These are phyloP conservation scores for Brachyalestes nurse DNA, from an alignment of 2,797 vertebrate genomes.

Conservation along the genomic window DNA sequence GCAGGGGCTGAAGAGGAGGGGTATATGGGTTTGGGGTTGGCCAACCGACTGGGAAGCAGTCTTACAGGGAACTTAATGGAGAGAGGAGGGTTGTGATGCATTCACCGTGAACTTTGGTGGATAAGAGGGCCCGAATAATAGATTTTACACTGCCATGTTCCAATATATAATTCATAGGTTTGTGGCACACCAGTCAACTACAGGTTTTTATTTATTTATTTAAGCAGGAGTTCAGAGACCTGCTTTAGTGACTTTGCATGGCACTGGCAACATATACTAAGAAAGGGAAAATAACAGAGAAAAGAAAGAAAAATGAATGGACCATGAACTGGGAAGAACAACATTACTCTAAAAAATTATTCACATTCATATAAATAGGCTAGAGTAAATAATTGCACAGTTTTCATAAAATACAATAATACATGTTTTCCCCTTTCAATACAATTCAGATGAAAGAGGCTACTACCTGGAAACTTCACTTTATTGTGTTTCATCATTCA, in stretches of 20 bases:
- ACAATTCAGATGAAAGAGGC: slow-evolving; percentile 6
- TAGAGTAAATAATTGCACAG: not conserved
- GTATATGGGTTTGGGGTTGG: slow-evolving; percentile 13
- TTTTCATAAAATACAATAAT: not conserved
- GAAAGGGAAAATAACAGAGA: not conserved
- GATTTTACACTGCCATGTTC: slow-evolving; percentile 53
- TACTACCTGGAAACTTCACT: slow-evolving; percentile 14
- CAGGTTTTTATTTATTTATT: too few relatives aligned
- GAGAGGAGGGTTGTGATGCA: slow-evolving; percentile 57
- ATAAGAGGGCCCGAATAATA: slow-evolving; percentile 65
- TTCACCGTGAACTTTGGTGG: slow-evolving; percentile 68
- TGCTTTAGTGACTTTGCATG: not conserved
- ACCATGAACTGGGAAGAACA: not conserved
- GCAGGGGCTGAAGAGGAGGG: not conserved
- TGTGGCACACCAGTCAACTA: slow-evolving; percentile 27
- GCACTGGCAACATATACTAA: not conserved
- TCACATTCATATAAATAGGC: too few relatives aligned
- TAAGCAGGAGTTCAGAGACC: not conserved
- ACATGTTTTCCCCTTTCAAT: slow-evolving; percentile 1
- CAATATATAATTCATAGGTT: slow-evolving; percentile 62
- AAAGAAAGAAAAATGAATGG: not conserved
- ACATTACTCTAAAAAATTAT: not conserved
- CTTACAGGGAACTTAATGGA: slow-evolving; percentile 72
- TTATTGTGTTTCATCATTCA: slow-evolving; percentile 39
- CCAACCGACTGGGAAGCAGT: slow-evolving; percentile 52